Base-by-base conservation (phyloP, 2,888 invertebrate genomes). In the Chrysolina oricalcia region DNA sequence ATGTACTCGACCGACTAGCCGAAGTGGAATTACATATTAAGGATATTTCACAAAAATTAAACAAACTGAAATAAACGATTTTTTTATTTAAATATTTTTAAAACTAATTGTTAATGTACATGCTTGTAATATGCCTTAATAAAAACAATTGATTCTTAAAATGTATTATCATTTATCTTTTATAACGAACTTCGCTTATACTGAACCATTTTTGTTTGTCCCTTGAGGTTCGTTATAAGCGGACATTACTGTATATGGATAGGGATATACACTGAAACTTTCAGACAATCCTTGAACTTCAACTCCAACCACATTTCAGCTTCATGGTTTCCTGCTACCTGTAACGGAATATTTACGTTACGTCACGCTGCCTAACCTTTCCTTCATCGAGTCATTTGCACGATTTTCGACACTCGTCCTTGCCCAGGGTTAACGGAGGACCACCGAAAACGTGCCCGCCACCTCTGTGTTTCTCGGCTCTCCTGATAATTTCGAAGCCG, bases 401-500 rank as follows among this genome's bases (percentile, higher is more conserved):
- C n/a, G 63, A 50, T 50, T 41, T 19, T 17, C 50, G 72, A 66
- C 48, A 43, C 56, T 68, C 70, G 75, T 73, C 73, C 87, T 86
- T 86, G 70, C 67, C 27, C 82, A 48, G 50, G 74, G 56, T 74
- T 70, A 69, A 40, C 40, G 46, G 21, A 19, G 40, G 17, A 53
- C 69, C 46, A 68, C 75, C 73, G 75, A 74, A 78, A 76, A 73
- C 66, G 53, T 21, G 87, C 87, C 88, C 86, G 86, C 86, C 87
- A 89, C 88, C 86, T 84, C 83, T 81, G 81, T 78, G 74, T 76
- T 72, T 79, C 73, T 78, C 79, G 73, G 81, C 68, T 84, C 86
- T 86, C 87, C 87, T 86, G 86, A 77, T 86, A 81, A 78, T 72
- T 75, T 73, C 78, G 78, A 83, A 80, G 86, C 85, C 83, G 86